Evolutionary conservation across 2,113 vertebrate genomes (phyloP), one percentile per base, ranked within the genome.

Genomic region (Chascanopsetta lugubris): DNA sequence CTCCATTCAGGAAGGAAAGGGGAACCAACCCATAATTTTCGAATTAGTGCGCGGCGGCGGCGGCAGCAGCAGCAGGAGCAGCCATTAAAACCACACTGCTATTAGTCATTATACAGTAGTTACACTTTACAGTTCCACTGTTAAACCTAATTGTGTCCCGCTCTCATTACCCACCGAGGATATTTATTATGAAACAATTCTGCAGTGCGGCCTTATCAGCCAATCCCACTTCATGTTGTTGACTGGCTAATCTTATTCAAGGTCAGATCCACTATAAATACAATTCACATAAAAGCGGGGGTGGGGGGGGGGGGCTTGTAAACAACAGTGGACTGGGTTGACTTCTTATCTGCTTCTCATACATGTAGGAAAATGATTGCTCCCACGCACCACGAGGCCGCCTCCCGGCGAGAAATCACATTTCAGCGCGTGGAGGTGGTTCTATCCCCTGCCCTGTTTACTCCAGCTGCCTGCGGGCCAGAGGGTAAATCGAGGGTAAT

Each of bases 401-500:
- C 61, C 76, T 80, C 80, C 80, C 78, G 67, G 81, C 84, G 82
- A 83, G 77, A 86, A 81, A 86, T 82, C 71, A 43, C 56, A 66
- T 83, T 84, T 82, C 68, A 6, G 7, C 75, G 7, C 75, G 67
- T 56, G 38, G 56, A 67, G 70, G 63, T 58, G 61, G 76, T 69
- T 51, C 60, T 76, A 86, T 72, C 78, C n/a, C 71, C 54, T 79
- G 77, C 78, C 79, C 75, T 77, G 85, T 86, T 87, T 87, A 67
- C 74, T 77, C 53, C 73, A 64, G 53, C 32, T 78, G 78, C 49
- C 68, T 75, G 72, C 53, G 61, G 83, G 81, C 73, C 77, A 70
- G 60, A 81, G 85, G 85, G 68, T 72, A 85, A 80, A 70, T 40
- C 51, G 54, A 82, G 77, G 87, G 79, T 86, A 87, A 92, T 85